These are phyloP conservation scores for Mus pahari DNA, from an alignment of 2,113 vertebrate genomes.

Conservation along the genomic window DNA sequence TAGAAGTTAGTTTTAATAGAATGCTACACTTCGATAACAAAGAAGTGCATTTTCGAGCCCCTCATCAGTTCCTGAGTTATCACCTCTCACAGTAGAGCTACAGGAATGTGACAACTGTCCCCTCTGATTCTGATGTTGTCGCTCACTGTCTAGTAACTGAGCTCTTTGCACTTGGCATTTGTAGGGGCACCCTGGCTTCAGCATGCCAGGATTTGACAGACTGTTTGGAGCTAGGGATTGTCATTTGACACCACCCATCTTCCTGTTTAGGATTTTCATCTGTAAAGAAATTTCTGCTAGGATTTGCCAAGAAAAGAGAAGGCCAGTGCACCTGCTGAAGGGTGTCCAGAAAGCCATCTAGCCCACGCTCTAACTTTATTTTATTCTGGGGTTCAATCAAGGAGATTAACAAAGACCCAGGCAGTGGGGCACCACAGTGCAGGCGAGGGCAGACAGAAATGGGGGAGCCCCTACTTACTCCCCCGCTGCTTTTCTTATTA, in stretches of 20 bases:
- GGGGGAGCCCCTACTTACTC: neutral
- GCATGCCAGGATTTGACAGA: neutral
- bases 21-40: neutral
- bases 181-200: neutral
- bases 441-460: neutral
- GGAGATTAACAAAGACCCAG: neutral
- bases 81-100: neutral
- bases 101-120: neutral
- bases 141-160: neutral
- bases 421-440: accelerated
- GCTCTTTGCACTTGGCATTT: neutral
- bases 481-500: neutral
- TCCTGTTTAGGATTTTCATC: conserved; percentile 48
- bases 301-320: conserved; percentile 49
- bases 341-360: neutral
- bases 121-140: neutral
- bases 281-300: conserved; percentile 11
- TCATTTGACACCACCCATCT: neutral
- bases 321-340: neutral
- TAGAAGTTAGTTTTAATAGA: neutral
- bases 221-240: neutral
- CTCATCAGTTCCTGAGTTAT: neutral
- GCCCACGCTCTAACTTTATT: neutral
- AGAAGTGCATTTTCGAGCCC: neutral
- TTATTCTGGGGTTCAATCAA: neutral